Evolutionary conservation across 1,140 invertebrate species (phyloP), one percentile per base, ranked within the genome.

Genomic region (Goniozus legneri): DNA sequence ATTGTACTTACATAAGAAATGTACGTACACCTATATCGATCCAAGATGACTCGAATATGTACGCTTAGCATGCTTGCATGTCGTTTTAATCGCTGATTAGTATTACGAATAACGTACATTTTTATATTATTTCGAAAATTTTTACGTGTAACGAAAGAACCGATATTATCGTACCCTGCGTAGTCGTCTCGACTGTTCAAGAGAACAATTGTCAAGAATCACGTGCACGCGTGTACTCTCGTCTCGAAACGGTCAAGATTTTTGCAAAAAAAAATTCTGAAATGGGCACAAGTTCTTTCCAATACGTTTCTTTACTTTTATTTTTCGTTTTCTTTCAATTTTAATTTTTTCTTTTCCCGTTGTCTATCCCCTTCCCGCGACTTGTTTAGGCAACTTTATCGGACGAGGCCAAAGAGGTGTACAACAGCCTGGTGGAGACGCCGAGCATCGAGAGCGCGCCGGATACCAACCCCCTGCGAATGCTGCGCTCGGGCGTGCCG

Each of bases 341-440:
- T 67, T 58, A 52, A 63, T 57, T 61, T 54, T 73, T 58, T 66
- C 60, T 51, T 69, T 60, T 67, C 50, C 64, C 58, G 52, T 34
- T 62, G 59, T 58, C 57, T 67, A 60, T 69, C 60, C 64, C 46
- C 55, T 52, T 59, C 46, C 56, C 47, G 53, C 51, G 39, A 50
- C 50, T 73, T 70, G 65, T 71, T 67, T 73, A 90, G 87, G 81
- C 83, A 3, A 84, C 84, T 27, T 77, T 91, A 46, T 88, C 86
- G n/a, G 83, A 86, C 53, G 87, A 90, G 61, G 85, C 91, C 22
- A 91, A 92, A 63, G 85, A 91, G 64, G 94, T 92, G 0, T 97
- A 97, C 77, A 89, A 91, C 64, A 87, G 87, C 56, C 76, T 97
- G 22, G 91, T 97, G 30, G 92, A 95, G 56, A 85, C 83, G 36